Evolutionary conservation across 1,140 invertebrate genomes (phyloP).

Genomic region (Aphelenchoides besseyi): DNA sequence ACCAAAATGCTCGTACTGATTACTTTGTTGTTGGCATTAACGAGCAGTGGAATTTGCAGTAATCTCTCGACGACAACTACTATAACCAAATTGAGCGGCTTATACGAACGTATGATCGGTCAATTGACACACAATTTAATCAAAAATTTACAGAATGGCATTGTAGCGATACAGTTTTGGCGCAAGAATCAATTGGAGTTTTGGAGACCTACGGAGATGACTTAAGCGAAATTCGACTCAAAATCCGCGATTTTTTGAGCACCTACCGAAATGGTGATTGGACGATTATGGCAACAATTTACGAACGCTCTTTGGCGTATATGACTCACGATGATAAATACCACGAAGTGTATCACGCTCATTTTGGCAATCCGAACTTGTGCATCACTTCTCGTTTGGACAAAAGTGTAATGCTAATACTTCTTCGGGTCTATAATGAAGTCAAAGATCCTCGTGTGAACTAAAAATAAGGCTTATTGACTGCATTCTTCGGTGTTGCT

Average conservation of each 20-base stretch:
- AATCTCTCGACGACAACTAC: too few species aligned
- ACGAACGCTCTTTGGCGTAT: background rate
- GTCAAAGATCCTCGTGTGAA: too few species aligned
- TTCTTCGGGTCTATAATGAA: slow-evolving; percentile 13
- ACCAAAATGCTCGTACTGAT: background rate
- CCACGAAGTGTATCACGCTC: background rate
- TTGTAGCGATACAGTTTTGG: slow-evolving; percentile 13
- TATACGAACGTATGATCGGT: too few species aligned
- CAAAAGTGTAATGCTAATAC: slow-evolving; percentile 10
- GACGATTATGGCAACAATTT: background rate
- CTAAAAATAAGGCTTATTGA: too few species aligned
- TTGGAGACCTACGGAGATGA: background rate
- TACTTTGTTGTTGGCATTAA: too few species aligned
- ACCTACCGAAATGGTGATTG: slow-evolving; percentile 8
- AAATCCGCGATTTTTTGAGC: background rate
- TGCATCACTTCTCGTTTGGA: slow-evolving; percentile 19
- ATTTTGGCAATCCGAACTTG: slow-evolving; percentile 17
- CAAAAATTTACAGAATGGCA: slow-evolving; percentile 16
- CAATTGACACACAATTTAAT: too few species aligned
- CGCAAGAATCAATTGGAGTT: background rate
- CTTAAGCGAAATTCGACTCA: background rate
- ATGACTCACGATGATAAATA: background rate
- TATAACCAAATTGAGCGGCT: too few species aligned
- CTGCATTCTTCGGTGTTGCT: too few species aligned
- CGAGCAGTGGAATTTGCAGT: too few species aligned